Evolutionary conservation across 2,113 vertebrate genomes (phyloP).

Genomic region (Merops nubicus): DNA sequence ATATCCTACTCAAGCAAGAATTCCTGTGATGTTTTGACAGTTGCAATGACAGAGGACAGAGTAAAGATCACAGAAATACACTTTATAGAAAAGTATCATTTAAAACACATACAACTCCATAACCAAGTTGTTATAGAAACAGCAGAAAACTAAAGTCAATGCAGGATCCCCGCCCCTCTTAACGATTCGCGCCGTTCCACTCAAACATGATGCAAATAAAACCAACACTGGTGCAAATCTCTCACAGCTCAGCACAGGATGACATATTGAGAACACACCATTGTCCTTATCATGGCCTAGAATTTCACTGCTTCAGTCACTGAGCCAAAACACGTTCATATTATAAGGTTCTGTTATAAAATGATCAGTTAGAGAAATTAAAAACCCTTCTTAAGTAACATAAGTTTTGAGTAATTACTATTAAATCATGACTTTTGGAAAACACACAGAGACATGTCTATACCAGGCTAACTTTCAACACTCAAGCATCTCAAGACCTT

Average conservation of each 20-base stretch:
- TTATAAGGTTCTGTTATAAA: not conserved
- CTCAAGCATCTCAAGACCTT: not conserved
- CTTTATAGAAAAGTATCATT: not conserved
- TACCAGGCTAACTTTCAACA: not conserved
- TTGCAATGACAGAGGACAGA: not conserved
- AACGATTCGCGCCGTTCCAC: not conserved
- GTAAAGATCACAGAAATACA: not conserved
- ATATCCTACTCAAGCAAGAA: not conserved
- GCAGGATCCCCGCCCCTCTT: not conserved
- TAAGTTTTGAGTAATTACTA: not conserved
- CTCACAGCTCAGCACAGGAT: not conserved
- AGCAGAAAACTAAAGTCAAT: not conserved
- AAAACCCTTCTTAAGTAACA: not conserved
- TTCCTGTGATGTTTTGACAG: not conserved
- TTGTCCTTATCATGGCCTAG: not conserved
- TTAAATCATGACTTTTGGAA: not conserved
- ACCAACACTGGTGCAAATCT: not conserved
- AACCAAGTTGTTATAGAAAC: not conserved
- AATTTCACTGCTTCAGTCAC: not conserved
- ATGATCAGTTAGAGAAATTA: not conserved
- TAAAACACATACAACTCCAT: not conserved
- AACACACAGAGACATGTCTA: not conserved
- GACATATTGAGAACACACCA: not conserved
- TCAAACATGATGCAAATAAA: not conserved
- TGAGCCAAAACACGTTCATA: not conserved